phyloP scores from a whole-genome alignment of 2,113 vertebrate genomes.

The Alouatta palliata region DNA sequence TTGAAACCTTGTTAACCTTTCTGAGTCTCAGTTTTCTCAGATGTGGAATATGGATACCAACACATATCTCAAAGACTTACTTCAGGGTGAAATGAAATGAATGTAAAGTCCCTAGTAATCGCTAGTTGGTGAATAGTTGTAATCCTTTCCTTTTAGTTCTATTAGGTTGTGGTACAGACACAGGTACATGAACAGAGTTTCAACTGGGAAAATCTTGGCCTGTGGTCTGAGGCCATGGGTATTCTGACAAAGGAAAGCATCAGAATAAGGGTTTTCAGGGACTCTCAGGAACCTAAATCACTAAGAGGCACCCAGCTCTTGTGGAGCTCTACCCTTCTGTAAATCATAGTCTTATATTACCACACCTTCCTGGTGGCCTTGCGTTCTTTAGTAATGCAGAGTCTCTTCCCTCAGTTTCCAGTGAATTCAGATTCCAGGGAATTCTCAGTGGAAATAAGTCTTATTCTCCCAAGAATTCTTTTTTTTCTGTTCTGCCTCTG shows the following conservation, averaged over 20 bases:
- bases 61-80: neutral
- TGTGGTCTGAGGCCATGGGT: neutral
- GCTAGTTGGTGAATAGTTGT: neutral
- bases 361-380: neutral
- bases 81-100: neutral
- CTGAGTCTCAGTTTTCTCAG: neutral
- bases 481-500: neutral
- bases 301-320: neutral
- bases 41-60: neutral
- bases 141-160: neutral
- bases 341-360: neutral
- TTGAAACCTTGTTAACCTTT: neutral
- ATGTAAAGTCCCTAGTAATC: neutral
- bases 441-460: neutral
- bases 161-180: neutral
- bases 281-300: neutral
- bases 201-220: neutral
- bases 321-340: neutral
- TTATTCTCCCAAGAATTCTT: neutral
- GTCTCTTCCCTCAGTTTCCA: too few species aligned
- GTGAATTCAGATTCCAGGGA: neutral
- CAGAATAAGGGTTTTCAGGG: neutral
- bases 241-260: neutral
- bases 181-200: neutral
- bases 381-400: neutral